These are phyloP conservation scores for Gadus macrocephalus DNA, from an alignment of 2,113 vertebrate genomes.

Conservation along the genomic window DNA sequence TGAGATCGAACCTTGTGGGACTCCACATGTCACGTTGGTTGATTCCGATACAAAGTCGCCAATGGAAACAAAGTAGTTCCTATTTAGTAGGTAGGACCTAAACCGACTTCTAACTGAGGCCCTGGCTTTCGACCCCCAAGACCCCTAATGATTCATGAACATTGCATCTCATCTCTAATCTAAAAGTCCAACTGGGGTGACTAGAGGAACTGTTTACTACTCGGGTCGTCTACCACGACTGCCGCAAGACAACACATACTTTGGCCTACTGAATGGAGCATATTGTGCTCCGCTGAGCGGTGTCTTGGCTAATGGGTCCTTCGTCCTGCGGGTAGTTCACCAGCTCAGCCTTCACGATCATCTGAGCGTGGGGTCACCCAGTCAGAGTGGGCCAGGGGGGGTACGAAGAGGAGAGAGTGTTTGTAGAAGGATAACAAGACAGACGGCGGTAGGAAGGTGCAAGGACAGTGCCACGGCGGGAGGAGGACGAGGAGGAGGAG, in stretches of 20 bases:
- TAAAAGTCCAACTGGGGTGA: background rate
- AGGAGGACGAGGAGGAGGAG: background rate
- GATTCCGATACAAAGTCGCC: too few species aligned
- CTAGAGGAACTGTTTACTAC: background rate
- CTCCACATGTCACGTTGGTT: too few species aligned
- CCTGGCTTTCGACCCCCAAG: too few species aligned
- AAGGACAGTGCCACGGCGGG: background rate
- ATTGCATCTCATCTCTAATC: too few species aligned
- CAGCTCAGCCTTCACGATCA: slow-evolving; percentile 91
- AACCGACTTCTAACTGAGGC: too few species aligned
- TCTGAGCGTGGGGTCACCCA: slow-evolving; percentile 70
- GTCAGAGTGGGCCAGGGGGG: slow-evolving; percentile 4
- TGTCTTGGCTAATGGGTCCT: slow-evolving; percentile 71
- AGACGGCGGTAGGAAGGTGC: slow-evolving; percentile 48
- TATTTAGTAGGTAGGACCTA: too few species aligned
- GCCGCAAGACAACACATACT: slow-evolving; percentile 51
- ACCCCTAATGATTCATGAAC: too few species aligned
- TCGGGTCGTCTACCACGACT: slow-evolving; percentile 12
- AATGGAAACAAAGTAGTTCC: too few species aligned
- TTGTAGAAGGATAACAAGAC: slow-evolving; percentile 30
- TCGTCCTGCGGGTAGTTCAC: slow-evolving; percentile 91
- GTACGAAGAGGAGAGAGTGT: slow-evolving; percentile 41
- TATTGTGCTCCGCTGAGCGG: slow-evolving; percentile 84
- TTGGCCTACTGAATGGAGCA: slow-evolving; percentile 86
- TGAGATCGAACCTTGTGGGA: too few species aligned